Percentiles rank a stretch among this genome's conserved stretches.
These are phyloP conservation scores for Pterostichus niger DNA, from an alignment of 2,888 invertebrate species.

Conservation along the genomic window DNA sequence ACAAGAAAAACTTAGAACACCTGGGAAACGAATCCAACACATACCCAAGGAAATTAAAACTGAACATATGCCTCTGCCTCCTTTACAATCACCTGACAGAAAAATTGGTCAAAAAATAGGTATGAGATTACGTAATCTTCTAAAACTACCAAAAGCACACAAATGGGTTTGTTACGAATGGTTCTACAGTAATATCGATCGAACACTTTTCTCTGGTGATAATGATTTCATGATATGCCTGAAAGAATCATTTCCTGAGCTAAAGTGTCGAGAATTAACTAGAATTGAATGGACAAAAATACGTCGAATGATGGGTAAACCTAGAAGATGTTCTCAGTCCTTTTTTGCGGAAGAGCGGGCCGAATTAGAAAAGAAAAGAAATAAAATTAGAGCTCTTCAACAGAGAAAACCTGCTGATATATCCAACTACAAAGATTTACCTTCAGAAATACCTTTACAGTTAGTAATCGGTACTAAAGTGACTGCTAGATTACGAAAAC, in stretches of 20 bases:
- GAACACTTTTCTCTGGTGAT: conserved; percentile 95
- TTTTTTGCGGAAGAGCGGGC: conserved; percentile 97
- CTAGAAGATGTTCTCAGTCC: conserved; percentile 94
- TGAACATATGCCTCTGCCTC: conserved; percentile 76
- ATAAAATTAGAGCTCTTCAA: conserved; percentile 94
- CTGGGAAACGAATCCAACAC: conserved; percentile 74
- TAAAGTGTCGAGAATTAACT: conserved; percentile 90
- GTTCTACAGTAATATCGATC: conserved; percentile 99
- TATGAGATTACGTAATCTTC: conserved; percentile 91
- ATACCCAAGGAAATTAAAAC: conserved; percentile 72
- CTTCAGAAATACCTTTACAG: conserved; percentile 96
- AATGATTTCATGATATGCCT: conserved; percentile 98
- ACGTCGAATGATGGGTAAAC: conserved; percentile 97
- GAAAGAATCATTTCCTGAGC: conserved; percentile 94
- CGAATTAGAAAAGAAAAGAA: conserved; percentile 93
- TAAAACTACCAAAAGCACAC: conserved; percentile 98
- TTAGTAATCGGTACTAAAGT: conserved; percentile 97
- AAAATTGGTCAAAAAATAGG: conserved; percentile 94
- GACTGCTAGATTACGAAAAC: conserved; percentile 92
- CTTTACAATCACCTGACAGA: conserved; percentile 84
- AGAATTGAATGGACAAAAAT: conserved; percentile 98
- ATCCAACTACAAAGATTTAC: conserved; percentile 90
- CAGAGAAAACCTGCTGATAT: conserved; percentile 92
- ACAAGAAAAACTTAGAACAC: conserved; percentile 72
- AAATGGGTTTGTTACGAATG: conserved; percentile 99